Evolutionary conservation across 1,140 invertebrate species (phyloP).

Genomic region (Polyergus mexicanus): DNA sequence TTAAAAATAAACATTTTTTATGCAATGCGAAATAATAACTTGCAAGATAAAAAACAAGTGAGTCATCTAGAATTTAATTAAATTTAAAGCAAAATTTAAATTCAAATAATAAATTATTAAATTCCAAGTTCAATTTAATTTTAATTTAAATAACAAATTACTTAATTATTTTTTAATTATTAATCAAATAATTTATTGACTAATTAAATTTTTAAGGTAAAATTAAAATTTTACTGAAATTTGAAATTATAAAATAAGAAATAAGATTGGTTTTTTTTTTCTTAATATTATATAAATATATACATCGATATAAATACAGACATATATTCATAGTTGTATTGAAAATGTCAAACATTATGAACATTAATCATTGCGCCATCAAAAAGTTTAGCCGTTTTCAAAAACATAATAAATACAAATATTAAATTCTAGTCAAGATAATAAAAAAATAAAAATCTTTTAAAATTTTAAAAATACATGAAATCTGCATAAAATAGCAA

Average conservation of each 20-base stretch:
- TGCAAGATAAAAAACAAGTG: background rate
- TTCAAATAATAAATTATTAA: too few species aligned
- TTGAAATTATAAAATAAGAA: background rate
- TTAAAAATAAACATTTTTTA: background rate
- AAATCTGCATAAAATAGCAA: background rate
- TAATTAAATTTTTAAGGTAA: too few species aligned
- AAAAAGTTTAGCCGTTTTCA: background rate
- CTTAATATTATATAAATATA: background rate
- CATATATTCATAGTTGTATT: background rate
- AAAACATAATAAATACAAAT: background rate
- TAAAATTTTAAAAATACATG: background rate
- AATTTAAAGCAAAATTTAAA: background rate
- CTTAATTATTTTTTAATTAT: too few species aligned
- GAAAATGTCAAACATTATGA: background rate
- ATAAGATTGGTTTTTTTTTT: background rate
- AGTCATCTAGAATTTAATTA: background rate
- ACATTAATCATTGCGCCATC: background rate
- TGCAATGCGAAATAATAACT: background rate
- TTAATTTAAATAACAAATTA: too few species aligned
- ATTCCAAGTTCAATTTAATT: too few species aligned
- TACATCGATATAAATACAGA: background rate
- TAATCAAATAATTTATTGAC: too few species aligned
- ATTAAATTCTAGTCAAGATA: background rate
- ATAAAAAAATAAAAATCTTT: background rate
- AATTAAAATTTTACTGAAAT: background rate